These are phyloP conservation scores for Idaea biselata DNA, from an alignment of 2,888 invertebrate genomes.

Conservation along the genomic window DNA sequence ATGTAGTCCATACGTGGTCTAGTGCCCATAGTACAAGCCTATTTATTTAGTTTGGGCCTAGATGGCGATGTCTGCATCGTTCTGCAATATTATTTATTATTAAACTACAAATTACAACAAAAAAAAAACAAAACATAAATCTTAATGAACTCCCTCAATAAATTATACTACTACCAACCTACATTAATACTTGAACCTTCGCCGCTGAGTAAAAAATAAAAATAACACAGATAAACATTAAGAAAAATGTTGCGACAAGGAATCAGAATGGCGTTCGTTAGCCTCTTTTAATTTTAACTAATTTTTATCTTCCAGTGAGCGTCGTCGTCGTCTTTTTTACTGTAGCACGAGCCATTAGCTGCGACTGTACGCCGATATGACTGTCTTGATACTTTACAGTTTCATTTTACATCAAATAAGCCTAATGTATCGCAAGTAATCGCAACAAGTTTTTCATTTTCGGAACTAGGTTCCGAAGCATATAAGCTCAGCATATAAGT, in stretches of 20 bases:
- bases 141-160: background rate
- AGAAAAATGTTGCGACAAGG: constrained; percentile 31
- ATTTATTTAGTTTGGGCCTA: no score
- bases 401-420: background rate
- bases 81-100: no score
- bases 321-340: constrained; percentile 66
- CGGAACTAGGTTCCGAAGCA: no score
- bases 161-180: background rate
- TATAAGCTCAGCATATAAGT: no score
- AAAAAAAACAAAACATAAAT: background rate
- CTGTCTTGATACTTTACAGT: constrained; percentile 49
- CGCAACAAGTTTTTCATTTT: no score
- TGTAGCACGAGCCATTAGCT: constrained; percentile 71
- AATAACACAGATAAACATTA: constrained; percentile 23
- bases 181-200: background rate
- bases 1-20: no score
- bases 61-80: no score
- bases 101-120: no score
- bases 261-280: constrained; percentile 75
- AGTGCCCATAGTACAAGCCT: no score
- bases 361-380: constrained; percentile 24
- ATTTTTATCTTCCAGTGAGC: constrained; percentile 74
- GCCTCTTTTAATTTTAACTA: constrained; percentile 80
- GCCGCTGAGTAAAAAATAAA: constrained; percentile 14
- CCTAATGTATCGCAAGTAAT: no score